Evolutionary conservation across 2,797 vertebrate genomes (phyloP), one percentile per base, ranked within the genome.

Genomic region (Malacoctenus gilli): DNA sequence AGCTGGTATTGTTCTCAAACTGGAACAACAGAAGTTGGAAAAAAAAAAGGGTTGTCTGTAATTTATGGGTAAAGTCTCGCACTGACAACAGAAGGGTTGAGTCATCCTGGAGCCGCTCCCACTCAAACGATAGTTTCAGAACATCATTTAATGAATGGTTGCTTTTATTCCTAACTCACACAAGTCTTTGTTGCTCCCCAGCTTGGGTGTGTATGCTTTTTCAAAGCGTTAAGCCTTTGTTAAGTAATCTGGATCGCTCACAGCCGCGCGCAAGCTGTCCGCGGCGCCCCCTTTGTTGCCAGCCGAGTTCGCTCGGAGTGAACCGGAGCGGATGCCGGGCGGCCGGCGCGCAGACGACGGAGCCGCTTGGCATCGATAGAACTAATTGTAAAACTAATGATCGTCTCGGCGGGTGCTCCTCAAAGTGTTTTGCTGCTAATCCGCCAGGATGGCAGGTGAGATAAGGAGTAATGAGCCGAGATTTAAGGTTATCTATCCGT

Each of bases 351-450:
- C n/a, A n/a, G n/a, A n/a, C n/a, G n/a, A n/a, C n/a, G n/a, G n/a
- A n/a, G 51, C 46, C 47, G 56, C 62, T 67, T 74, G 34, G 35
- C 49, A 57, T 82, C 76, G 69, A 75, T 80, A 62, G 62, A 78
- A 57, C 69, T 77, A 79, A 79, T 79, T 73, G 65, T 70, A 62
- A 65, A 54, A 70, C 50, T 48, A 84, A 78, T 57, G 74, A 80
- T 76, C 76, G 63, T 62, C n/a, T 67, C 39, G 0, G 8, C 36
- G 50, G 50, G 69, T 48, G 35, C 49, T 48, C 56, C 57, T 69
- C 51, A 75, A 51, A 61, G 65, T 62, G 58, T 78, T 59, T n/a
- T 61, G 46, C 43, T 43, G 50, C 60, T 72, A 56, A 77, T 73
- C 56, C 39, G 35, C 12, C 30, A 60, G 51, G 62, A 49, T 66